Evolutionary conservation across 2,888 invertebrate species (phyloP).

Genomic region (Lomographa bimaculata): DNA sequence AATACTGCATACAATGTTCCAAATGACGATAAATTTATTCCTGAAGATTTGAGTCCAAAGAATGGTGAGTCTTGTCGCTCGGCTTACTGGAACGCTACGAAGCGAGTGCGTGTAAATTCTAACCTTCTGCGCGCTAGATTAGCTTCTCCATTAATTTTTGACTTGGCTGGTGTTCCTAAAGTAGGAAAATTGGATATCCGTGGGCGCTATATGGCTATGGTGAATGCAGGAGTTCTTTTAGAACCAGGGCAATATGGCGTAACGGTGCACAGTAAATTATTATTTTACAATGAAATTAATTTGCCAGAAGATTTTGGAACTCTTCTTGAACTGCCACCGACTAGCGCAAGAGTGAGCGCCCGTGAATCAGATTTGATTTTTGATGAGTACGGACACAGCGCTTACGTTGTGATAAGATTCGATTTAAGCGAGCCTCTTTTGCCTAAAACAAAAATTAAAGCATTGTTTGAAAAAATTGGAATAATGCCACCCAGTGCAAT

Average conservation of each 20-base stretch:
- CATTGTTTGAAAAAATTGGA: slow-evolving; percentile 57
- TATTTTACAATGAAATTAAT: slow-evolving; percentile 51
- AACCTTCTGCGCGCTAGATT: slow-evolving; percentile 46
- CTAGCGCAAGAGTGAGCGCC: slow-evolving; percentile 60
- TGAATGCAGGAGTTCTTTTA: slow-evolving; percentile 61
- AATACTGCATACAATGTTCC: slow-evolving; percentile 52
- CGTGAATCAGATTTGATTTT: slow-evolving; percentile 48
- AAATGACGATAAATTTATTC: slow-evolving; percentile 58
- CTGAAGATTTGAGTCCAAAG: slow-evolving; percentile 45
- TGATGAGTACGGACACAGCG: slow-evolving; percentile 58
- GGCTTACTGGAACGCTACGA: slow-evolving; percentile 69
- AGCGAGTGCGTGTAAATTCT: slow-evolving; percentile 63
- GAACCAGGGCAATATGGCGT: slow-evolving; percentile 61
- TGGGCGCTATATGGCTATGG: slow-evolving; percentile 64
- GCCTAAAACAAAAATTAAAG: slow-evolving; percentile 52
- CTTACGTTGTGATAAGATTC: slow-evolving; percentile 61
- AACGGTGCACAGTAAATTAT: slow-evolving; percentile 53
- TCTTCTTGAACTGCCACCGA: slow-evolving; percentile 62
- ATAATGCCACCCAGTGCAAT: slow-evolving; percentile 46
- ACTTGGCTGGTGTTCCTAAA: slow-evolving; percentile 69
- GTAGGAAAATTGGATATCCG: slow-evolving; percentile 63
- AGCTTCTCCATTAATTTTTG: slow-evolving; percentile 53
- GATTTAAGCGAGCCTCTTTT: slow-evolving; percentile 60
- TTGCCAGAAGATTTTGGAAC: slow-evolving; percentile 49
- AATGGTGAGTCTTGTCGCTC: slow-evolving; percentile 46